Conservation (phyloP, 1,140 invertebrate species). For the Parapsyche elsis region DNA sequence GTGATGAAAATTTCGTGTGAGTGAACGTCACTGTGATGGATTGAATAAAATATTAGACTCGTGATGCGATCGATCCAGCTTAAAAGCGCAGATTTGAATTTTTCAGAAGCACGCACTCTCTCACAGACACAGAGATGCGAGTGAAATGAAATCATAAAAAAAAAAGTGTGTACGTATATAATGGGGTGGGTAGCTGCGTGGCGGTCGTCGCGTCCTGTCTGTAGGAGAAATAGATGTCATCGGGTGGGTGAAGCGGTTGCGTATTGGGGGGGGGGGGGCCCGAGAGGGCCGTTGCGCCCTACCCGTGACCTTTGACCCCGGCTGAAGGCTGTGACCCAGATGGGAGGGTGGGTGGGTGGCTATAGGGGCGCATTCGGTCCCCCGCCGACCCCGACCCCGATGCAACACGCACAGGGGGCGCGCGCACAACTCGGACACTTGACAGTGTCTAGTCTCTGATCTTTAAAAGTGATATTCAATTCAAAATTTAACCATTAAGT, state of each 20-base stretch:
- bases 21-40: too few species aligned
- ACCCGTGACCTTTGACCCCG: constrained; percentile 46
- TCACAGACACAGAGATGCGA: too few species aligned
- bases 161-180: constrained; percentile 11
- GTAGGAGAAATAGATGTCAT: constrained; percentile 33
- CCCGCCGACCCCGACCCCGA: constrained; percentile 30
- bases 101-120: not conserved
- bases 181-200: not conserved
- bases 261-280: constrained; percentile 2
- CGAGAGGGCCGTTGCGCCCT: constrained; percentile 9
- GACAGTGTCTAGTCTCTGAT: too few species aligned
- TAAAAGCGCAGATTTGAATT: not conserved
- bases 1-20: too few species aligned
- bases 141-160: too few species aligned
- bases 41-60: too few species aligned
- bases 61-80: too few species aligned
- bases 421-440: not conserved
- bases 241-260: constrained; percentile 6
- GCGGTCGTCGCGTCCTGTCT: not conserved
- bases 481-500: too few species aligned
- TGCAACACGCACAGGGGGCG: not conserved
- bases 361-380: constrained; percentile 22
- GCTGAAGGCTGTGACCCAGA: constrained; percentile 44
- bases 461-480: too few species aligned
- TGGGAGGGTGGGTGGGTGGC: not conserved